Evolutionary conservation across 1,140 invertebrate genomes (phyloP).

Genomic region (Ephestia elutella): DNA sequence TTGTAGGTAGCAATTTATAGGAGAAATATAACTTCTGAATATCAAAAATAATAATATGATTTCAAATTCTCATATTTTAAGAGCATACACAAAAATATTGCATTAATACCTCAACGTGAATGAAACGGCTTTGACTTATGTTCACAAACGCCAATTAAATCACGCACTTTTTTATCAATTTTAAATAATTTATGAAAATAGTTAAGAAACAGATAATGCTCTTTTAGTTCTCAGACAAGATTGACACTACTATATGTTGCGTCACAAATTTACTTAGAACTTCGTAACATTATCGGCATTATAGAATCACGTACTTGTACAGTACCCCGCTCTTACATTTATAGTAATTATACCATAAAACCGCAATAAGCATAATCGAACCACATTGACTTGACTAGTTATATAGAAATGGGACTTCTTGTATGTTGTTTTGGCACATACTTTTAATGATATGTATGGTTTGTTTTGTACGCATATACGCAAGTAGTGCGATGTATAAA

Average conservation of each 20-base stretch:
- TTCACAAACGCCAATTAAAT: slow-evolving; percentile 8
- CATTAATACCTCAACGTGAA: slow-evolving; percentile 27
- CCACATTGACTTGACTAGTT: slow-evolving; percentile 12
- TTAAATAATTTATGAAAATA: slow-evolving; percentile 5
- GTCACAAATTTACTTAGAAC: neutral
- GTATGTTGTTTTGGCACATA: slow-evolving; percentile 45
- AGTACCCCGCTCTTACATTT: slow-evolving; percentile 8
- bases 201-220: neutral
- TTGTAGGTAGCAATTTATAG: slow-evolving; percentile 57
- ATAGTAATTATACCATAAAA: slow-evolving; percentile 27
- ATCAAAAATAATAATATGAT: slow-evolving; percentile 68
- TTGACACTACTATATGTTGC: neutral
- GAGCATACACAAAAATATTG: slow-evolving; percentile 50
- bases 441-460: slow-evolving; percentile 33
- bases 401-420: slow-evolving; percentile 43
- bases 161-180: neutral
- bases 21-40: slow-evolving; percentile 68
- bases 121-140: slow-evolving; percentile 16
- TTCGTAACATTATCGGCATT: neutral
- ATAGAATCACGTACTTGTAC: too few relatives aligned
- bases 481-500: slow-evolving; percentile 15
- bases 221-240: neutral
- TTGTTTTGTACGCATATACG: slow-evolving; percentile 12
- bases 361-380: slow-evolving; percentile 16
- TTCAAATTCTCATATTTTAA: slow-evolving; percentile 47